Base-by-base conservation (phyloP, 1,140 invertebrate genomes). In the Drosophila sulfurigaster region DNA sequence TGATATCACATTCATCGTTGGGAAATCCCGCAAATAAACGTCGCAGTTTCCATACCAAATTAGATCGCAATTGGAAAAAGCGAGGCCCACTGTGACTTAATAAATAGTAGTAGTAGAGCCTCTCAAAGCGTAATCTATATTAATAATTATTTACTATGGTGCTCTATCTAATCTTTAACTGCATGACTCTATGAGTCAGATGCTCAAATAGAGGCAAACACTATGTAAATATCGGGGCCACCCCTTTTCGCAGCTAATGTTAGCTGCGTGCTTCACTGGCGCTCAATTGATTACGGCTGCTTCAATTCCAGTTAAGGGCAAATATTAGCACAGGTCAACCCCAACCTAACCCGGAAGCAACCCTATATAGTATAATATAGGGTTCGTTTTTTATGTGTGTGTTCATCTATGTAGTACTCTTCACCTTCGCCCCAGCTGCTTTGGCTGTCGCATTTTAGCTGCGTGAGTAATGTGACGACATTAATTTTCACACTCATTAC, bases 401-500 rank as follows among this genome's bases (percentile, higher is more conserved):
- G n/a, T 16, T 62, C 48, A 49, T 20, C 10, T 16, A 20, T 20
- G 20, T 20, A 25, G 20, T 25, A 41, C 60, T 28, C 38, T 5
- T 58, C 11, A 5, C 54, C 13, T 45, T 57, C 46, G 4, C 57
- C 54, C 25, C 54, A 30, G 30, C 41, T 48, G 38, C 43, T 46
- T 74, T 60, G 11, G 13, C 51, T 63, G 48, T 57, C 67, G 75
- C 57, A 58, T 70, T 38, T 82, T 85, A 75, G 74, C 78, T 89
- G 85, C 85, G 86, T 89, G 85, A 89, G 85, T 89, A 89, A 89
- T 89, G 86, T 89, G 85, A 89, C 85, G 85, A 90, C 85, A 89
- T 89, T 85, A 89, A 85, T 89, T 89, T 89, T 89, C 78, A 89
- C 85, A 89, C 85, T 89, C 85, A 89, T 89, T 89, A 89, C 85